phyloP scores from a whole-genome alignment of 1,140 invertebrate genomes.

The Nylanderia fulva region DNA sequence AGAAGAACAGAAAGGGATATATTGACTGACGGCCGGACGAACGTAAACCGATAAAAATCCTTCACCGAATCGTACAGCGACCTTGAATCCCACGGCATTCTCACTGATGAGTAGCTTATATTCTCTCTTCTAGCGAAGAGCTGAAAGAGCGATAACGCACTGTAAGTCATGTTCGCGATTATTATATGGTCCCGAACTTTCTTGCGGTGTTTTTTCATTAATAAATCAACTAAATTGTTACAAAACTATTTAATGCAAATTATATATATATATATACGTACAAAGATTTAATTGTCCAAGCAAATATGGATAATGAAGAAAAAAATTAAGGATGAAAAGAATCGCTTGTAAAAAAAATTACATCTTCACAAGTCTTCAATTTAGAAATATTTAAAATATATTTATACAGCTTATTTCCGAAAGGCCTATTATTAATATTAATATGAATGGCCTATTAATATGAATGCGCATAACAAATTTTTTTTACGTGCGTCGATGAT shows the following conservation, averaged over 20 bases:
- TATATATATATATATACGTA: background rate
- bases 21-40: background rate
- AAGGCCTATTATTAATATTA: conserved; percentile 10
- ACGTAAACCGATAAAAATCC: conserved; percentile 26
- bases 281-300: background rate
- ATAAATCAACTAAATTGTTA: background rate
- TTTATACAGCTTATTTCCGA: background rate
- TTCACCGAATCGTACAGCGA: conserved; percentile 33
- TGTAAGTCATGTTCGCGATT: conserved; percentile 18
- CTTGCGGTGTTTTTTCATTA: background rate
- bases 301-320: too few species aligned
- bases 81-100: conserved; percentile 50
- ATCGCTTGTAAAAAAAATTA: background rate
- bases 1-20: conserved; percentile 24
- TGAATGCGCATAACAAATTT: conserved; percentile 1
- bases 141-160: conserved; percentile 12
- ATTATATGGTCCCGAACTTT: background rate
- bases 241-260: background rate
- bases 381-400: background rate
- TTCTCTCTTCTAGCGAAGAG: conserved; percentile 32
- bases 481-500: background rate
- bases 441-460: conserved; percentile 3
- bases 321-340: background rate
- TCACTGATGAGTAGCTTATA: conserved; percentile 23
- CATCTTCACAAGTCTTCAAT: background rate